phyloP scores from a whole-genome alignment of 2,113 vertebrate species.

The Thryonomys swinderianus region DNA sequence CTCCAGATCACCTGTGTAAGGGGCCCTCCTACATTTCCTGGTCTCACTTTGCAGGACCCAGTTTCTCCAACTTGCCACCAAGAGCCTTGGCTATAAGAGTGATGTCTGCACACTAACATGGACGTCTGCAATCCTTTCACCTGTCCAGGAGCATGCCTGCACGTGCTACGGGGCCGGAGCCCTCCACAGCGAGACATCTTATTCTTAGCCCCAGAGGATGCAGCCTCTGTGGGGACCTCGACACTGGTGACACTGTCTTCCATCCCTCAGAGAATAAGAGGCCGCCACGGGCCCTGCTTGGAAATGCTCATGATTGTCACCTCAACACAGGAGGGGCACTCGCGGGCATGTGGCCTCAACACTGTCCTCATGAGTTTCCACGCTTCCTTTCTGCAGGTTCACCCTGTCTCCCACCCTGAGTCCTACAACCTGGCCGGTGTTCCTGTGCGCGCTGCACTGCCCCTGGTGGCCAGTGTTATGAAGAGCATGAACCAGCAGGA shows the following conservation, averaged over 20 bases:
- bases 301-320: not conserved
- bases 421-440: not conserved
- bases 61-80: not conserved
- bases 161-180: rapidly evolving
- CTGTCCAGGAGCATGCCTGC: not conserved
- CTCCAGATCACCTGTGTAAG: not conserved
- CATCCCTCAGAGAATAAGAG: not conserved
- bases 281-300: too few species aligned
- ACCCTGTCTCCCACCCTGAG: too few species aligned
- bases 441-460: not conserved
- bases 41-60: not conserved
- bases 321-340: too few species aligned
- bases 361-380: too few species aligned
- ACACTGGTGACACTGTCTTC: not conserved
- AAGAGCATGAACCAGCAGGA: not conserved
- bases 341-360: too few species aligned
- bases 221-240: not conserved
- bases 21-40: not conserved
- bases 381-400: too few species aligned
- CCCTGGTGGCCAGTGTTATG: not conserved
- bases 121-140: not conserved
- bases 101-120: not conserved
- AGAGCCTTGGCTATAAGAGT: not conserved
- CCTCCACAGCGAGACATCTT: not conserved
- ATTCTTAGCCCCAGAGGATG: rapidly evolving